Conservation (phyloP, 2,888 invertebrate genomes). For the Phasia obesa region DNA sequence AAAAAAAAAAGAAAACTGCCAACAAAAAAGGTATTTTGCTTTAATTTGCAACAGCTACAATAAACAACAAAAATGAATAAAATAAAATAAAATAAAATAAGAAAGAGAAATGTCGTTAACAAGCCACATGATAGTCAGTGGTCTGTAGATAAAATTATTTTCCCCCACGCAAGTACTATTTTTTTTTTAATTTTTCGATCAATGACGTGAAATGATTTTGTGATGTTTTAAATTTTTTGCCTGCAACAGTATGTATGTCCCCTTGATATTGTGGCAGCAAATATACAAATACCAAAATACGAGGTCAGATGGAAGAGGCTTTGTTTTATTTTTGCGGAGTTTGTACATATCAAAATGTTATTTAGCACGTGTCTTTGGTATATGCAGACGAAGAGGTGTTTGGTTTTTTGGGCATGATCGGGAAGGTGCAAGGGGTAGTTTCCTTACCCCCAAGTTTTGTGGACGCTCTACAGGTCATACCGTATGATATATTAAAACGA, state of each 20-base stretch:
- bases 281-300: background rate
- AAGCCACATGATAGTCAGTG: constrained; percentile 10
- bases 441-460: no score
- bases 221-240: constrained; percentile 16
- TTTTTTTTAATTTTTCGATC: constrained; percentile 53
- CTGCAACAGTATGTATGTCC: constrained; percentile 18
- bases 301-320: background rate
- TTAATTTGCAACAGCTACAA: constrained; percentile 2
- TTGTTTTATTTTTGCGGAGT: no score
- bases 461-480: no score
- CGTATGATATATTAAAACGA: no score
- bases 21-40: constrained; percentile 6
- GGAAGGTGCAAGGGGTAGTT: no score
- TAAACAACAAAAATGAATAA: background rate
- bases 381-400: no score
- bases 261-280: constrained; percentile 23
- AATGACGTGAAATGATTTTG: constrained; percentile 70
- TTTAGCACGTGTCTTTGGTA: no score
- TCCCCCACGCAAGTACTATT: background rate
- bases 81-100: background rate
- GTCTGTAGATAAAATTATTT: constrained; percentile 7
- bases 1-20: constrained; percentile 6
- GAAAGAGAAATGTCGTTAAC: constrained; percentile 22
- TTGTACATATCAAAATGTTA: no score
- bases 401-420: no score